Evolutionary conservation across 2,888 invertebrate genomes (phyloP).

Genomic region (Drosophila affinis): DNA sequence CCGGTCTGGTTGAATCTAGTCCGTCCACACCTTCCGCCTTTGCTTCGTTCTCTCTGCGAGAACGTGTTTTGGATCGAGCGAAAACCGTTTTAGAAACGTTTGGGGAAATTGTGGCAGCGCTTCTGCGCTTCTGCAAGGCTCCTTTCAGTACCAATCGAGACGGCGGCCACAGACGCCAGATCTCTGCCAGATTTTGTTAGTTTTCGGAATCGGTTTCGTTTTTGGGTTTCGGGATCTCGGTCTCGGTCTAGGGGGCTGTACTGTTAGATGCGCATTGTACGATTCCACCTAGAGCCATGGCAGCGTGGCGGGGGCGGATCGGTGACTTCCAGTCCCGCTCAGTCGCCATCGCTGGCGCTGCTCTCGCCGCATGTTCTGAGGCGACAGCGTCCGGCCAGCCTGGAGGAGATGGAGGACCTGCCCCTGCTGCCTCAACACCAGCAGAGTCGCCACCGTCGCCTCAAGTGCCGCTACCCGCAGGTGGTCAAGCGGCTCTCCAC

Average conservation of each 20-base stretch:
- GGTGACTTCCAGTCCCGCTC: conserved; percentile 80
- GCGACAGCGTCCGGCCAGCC: conserved; percentile 82
- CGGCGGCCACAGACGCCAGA: conserved; percentile 46
- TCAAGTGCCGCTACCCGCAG: conserved; percentile 83
- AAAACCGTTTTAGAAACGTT: conserved; percentile 41
- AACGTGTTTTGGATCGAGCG: conserved; percentile 39
- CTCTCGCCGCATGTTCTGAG: conserved; percentile 82
- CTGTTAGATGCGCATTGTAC: conserved; percentile 82
- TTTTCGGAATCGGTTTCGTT: conserved; percentile 27
- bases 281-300: conserved; percentile 84
- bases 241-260: neutral
- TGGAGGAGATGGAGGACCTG: conserved; percentile 77
- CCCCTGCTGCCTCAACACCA: conserved; percentile 64
- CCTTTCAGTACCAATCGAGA: conserved; percentile 79
- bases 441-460: conserved; percentile 71
- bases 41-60: conserved; percentile 16
- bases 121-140: conserved; percentile 36
- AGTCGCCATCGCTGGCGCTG: conserved; percentile 80
- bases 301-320: conserved; percentile 75
- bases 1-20: conserved; percentile 20
- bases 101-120: conserved; percentile 57
- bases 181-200: conserved; percentile 7
- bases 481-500: conserved; percentile 84
- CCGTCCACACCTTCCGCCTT: neutral
- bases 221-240: conserved; percentile 6